Conservation (phyloP, 1,140 invertebrate species). For the Aricia agestis region DNA sequence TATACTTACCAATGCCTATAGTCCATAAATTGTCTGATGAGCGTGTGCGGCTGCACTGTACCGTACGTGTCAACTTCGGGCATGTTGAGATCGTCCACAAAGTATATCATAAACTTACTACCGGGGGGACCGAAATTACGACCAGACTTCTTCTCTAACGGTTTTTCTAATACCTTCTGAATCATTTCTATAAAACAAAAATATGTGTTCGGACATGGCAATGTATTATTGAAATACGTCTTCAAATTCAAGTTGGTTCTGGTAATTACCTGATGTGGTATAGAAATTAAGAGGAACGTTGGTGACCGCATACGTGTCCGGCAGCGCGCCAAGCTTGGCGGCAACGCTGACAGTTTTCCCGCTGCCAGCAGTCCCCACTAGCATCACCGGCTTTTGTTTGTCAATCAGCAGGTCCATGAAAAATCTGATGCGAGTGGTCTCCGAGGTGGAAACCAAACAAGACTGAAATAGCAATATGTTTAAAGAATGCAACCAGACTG, state of each 20-base stretch:
- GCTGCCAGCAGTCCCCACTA: conserved; percentile 91
- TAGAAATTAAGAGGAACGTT: conserved; percentile 98
- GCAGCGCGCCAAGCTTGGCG: conserved; percentile 86
- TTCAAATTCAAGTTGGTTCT: no score
- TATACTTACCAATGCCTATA: conserved; percentile 91
- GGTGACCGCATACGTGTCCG: conserved; percentile 87
- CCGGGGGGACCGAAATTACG: conserved; percentile 95
- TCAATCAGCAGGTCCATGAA: conserved; percentile 92
- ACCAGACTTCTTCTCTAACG: conserved; percentile 96
- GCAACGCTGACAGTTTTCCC: conserved; percentile 92
- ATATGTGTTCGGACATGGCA: no score
- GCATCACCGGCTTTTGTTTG: conserved; percentile 90
- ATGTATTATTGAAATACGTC: no score
- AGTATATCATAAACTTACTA: conserved; percentile 93
- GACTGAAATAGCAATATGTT: conserved; percentile 41
- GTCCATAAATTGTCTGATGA: conserved; percentile 95
- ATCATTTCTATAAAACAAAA: conserved; percentile 79
- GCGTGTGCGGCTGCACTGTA: conserved; percentile 95
- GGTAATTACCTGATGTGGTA: conserved; percentile 87
- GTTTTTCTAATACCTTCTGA: conserved; percentile 93
- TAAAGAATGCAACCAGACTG: conserved; percentile 19
- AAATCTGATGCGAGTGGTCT: conserved; percentile 92
- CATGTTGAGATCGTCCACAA: conserved; percentile 98
- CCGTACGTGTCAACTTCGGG: conserved; percentile 96
- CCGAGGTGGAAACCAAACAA: conserved; percentile 89